phyloP scores from a whole-genome alignment of 2,113 vertebrate species.

The Oxyura jamaicensis region DNA sequence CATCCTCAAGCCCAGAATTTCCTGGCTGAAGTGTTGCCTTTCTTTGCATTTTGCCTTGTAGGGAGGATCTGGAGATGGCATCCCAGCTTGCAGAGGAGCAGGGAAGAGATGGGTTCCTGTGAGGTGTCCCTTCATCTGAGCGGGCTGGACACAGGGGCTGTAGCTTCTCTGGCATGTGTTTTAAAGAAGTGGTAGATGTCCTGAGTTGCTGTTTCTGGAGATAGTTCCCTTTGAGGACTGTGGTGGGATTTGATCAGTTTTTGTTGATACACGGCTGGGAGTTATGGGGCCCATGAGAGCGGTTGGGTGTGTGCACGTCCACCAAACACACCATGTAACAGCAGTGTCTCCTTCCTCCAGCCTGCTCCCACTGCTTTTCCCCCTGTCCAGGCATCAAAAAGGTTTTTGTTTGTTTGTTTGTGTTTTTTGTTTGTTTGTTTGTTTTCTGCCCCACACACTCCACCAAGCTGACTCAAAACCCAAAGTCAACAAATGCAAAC shows the following conservation, averaged over 20 bases:
- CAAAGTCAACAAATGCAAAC: neutral
- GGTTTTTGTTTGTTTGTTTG: too few species aligned
- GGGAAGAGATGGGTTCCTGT: rapidly evolving
- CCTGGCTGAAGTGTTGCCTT: neutral
- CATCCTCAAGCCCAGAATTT: neutral
- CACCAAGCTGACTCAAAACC: neutral
- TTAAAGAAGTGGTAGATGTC: rapidly evolving
- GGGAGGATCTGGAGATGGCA: neutral
- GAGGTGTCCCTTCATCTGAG: rapidly evolving
- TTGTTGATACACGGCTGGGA: rapidly evolving
- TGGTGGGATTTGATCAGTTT: neutral
- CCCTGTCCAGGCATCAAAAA: neutral
- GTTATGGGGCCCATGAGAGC: rapidly evolving
- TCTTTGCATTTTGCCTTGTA: neutral
- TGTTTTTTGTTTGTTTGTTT: neutral
- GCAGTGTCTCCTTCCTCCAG: neutral
- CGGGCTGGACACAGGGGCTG: too few species aligned
- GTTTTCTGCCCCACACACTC: neutral
- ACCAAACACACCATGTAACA: rapidly evolving
- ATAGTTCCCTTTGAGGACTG: rapidly evolving
- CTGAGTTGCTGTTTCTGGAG: neutral
- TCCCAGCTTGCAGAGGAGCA: neutral
- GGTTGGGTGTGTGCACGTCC: neutral
- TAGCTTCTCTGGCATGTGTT: neutral
- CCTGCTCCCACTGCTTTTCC: neutral